Evolutionary conservation across 2,888 invertebrate species (phyloP).

Genomic region (Nemapogon koenigi): DNA sequence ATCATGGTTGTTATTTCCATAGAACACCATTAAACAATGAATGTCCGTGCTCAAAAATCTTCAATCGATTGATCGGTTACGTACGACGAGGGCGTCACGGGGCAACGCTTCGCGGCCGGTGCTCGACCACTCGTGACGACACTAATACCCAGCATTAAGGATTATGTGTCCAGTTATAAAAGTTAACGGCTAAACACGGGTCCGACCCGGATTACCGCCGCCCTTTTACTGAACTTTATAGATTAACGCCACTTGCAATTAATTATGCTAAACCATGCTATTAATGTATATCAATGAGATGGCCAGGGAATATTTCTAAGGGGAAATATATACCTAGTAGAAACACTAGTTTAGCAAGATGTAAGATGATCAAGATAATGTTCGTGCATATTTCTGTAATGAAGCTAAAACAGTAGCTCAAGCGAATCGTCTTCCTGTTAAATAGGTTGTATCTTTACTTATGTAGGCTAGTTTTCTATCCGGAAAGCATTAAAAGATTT

Average conservation of each 20-base stretch:
- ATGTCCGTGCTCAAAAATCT: background rate
- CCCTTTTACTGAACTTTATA: constrained; percentile 3
- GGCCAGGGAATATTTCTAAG: too few relatives aligned
- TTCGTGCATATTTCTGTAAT: too few relatives aligned
- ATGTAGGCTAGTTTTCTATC: too few relatives aligned
- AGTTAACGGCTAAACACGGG: constrained; percentile 20
- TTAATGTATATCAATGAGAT: background rate
- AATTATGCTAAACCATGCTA: too few relatives aligned
- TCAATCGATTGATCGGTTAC: constrained; percentile 23
- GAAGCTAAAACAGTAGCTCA: too few relatives aligned
- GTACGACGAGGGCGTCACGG: constrained; percentile 33
- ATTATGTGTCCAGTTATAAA: constrained; percentile 24
- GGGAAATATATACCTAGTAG: too few relatives aligned
- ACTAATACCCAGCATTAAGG: constrained; percentile 19
- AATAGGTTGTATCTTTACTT: too few relatives aligned
- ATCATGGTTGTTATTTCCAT: too few relatives aligned
- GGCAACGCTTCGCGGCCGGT: constrained; percentile 20
- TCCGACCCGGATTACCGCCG: background rate
- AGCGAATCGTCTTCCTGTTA: too few relatives aligned
- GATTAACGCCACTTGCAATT: constrained; percentile 2
- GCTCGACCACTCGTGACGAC: constrained; percentile 33
- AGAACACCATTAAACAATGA: background rate
- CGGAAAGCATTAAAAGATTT: too few relatives aligned
- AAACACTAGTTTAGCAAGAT: too few relatives aligned
- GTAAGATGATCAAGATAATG: too few relatives aligned